phyloP scores from a whole-genome alignment of 2,888 invertebrate species.

The Diarsia mendica region DNA sequence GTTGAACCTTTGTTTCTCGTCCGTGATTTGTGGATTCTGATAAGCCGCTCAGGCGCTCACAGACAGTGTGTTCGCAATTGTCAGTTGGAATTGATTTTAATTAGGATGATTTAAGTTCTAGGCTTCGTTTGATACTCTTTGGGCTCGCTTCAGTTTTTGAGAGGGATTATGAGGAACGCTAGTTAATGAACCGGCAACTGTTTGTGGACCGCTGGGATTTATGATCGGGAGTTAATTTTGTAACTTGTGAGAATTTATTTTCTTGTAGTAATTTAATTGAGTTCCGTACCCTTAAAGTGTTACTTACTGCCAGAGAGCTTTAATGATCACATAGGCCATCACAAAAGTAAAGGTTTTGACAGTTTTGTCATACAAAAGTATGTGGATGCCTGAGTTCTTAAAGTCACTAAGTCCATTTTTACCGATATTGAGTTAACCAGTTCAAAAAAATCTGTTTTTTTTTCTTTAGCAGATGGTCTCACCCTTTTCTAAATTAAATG shows the following conservation, averaged over 20 bases:
- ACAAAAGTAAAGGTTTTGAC: too few species aligned
- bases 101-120: constrained; percentile 65
- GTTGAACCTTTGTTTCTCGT: constrained; percentile 64
- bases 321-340: too few species aligned
- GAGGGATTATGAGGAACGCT: constrained; percentile 32
- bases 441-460: too few species aligned
- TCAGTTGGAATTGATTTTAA: constrained; percentile 71
- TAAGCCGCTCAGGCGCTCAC: constrained; percentile 68
- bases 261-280: not conserved
- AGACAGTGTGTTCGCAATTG: constrained; percentile 69
- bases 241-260: constrained; percentile 8
- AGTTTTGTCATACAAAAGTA: too few species aligned
- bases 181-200: constrained; percentile 46
- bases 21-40: constrained; percentile 76
- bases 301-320: too few species aligned
- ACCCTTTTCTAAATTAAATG: too few species aligned
- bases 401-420: too few species aligned
- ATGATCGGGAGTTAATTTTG: constrained; percentile 20
- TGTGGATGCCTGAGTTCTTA: too few species aligned
- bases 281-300: not conserved
- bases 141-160: constrained; percentile 24
- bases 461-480: too few species aligned
- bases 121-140: constrained; percentile 49
- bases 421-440: too few species aligned
- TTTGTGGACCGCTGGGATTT: constrained; percentile 19